Percentiles rank a stretch among this genome's conserved stretches.
These are phyloP conservation scores for Andrena haemorrhoa DNA, from an alignment of 2,888 invertebrate genomes.

Conservation along the genomic window DNA sequence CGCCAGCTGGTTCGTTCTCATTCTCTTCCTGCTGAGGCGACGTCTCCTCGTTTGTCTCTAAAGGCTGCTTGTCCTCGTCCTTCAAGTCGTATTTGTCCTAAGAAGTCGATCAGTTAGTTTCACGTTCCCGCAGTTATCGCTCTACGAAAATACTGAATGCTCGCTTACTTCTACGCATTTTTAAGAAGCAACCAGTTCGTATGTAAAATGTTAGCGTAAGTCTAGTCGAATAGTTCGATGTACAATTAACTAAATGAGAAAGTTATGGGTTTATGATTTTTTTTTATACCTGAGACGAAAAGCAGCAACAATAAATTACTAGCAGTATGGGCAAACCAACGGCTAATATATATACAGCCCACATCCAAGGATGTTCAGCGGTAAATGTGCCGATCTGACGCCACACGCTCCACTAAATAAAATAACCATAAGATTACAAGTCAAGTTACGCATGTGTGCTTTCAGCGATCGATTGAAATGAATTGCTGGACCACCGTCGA, in stretches of 20 bases:
- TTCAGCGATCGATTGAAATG: neutral
- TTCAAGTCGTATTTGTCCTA: conserved; percentile 75
- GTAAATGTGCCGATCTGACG: conserved; percentile 91
- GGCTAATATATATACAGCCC: conserved; percentile 93
- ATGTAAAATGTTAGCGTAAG: neutral
- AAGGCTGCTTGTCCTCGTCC: conserved; percentile 73
- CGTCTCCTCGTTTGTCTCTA: conserved; percentile 87
- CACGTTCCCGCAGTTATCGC: conserved; percentile 15
- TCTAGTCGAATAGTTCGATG: neutral
- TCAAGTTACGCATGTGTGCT: neutral
- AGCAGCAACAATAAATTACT: conserved; percentile 93
- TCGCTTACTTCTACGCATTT: neutral
- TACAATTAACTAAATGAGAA: neutral
- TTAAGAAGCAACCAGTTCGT: neutral
- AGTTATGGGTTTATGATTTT: neutral
- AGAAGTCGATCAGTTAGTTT: conserved; percentile 13
- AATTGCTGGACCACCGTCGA: neutral
- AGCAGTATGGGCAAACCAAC: conserved; percentile 92
- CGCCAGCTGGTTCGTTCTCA: conserved; percentile 55
- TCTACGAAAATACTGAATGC: conserved; percentile 6
- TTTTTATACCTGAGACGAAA: conserved; percentile 86
- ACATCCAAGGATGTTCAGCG: conserved; percentile 95
- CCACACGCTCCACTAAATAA: conserved; percentile 91
- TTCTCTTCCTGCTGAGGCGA: conserved; percentile 68
- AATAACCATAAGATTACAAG: conserved; percentile 46